Evolutionary conservation across 2,888 invertebrate species (phyloP), one percentile per base, ranked within the genome.

Genomic region (Euplagia quadripunctaria): DNA sequence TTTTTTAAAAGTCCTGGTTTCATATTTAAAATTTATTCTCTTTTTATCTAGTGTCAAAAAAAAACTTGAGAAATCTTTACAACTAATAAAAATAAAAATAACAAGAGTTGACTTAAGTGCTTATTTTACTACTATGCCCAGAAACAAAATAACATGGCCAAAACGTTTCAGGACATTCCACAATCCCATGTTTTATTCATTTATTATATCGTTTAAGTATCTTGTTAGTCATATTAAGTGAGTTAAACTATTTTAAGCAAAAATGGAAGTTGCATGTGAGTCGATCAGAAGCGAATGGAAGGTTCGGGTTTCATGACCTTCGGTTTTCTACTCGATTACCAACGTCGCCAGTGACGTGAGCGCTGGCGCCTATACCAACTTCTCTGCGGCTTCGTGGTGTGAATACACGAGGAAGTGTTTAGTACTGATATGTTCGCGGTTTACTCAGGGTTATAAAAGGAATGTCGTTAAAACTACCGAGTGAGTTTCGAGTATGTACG

Each of bases 231-330:
- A 74, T 64, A 74, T 73, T 76, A 79, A 80, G 76, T 75, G 41
- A 71, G 75, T 75, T 79, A 74, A 66, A 81, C 79, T 83, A 83
- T 81, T 85, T 82, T 77, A 82, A 81, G 81, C 76, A 78, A 77
- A 80, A 79, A 85, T 80, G 75, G 73, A 79, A 81, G 70, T 31
- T 74, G 84, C 82, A 80, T 85, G 74, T 76, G 77, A 83, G 87
- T 86, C 86, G 89, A 93, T 93, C 91, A 91, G 89, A 89, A 91
- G 89, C 91, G 93, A 93, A 89, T 89, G 91, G 91, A 88, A 88
- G 91, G 92, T 90, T 96, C 94, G 88, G 86, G 89, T 95, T 95
- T 92, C 95, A 89, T 87, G 95, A 88, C 96, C 96, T 96, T 96
- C 94, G 92, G 88, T 86, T 88, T 89, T 88, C 88, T 91, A 91